These are phyloP conservation scores for Hypsopygia costalis DNA, from an alignment of 2,888 invertebrate genomes.

Conservation along the genomic window DNA sequence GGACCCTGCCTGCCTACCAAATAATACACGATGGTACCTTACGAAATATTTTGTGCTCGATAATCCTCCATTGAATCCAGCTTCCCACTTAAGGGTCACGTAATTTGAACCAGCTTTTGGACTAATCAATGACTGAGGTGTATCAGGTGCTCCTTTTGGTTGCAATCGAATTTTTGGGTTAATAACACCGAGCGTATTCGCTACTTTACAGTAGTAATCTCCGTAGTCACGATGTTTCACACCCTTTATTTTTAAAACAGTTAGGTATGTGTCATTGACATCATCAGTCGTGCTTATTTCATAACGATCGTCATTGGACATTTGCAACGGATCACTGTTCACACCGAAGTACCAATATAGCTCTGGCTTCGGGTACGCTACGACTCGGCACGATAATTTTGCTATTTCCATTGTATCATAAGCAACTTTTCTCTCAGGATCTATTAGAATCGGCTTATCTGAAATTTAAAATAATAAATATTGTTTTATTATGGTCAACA, in stretches of 20 bases:
- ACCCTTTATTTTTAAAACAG: slow-evolving; percentile 86
- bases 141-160: slow-evolving; percentile 93
- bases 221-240: slow-evolving; percentile 93
- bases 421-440: slow-evolving; percentile 93
- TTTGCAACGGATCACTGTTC: slow-evolving; percentile 86
- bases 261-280: slow-evolving; percentile 92
- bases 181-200: slow-evolving; percentile 89
- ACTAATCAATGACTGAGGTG: slow-evolving; percentile 86
- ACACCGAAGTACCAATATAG: slow-evolving; percentile 95
- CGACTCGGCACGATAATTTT: slow-evolving; percentile 92
- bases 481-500: too few species aligned
- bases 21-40: slow-evolving; percentile 87
- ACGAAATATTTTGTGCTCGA: slow-evolving; percentile 93
- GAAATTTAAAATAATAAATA: slow-evolving; percentile 19
- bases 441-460: slow-evolving; percentile 93
- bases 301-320: slow-evolving; percentile 92
- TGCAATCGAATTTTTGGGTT: slow-evolving; percentile 89
- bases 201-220: slow-evolving; percentile 93
- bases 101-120: slow-evolving; percentile 88
- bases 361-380: slow-evolving; percentile 95
- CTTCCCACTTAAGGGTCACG: slow-evolving; percentile 91
- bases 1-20: slow-evolving; percentile 56
- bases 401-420: slow-evolving; percentile 92
- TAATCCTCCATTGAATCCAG: slow-evolving; percentile 94
- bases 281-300: slow-evolving; percentile 90